Evolutionary conservation across 2,797 vertebrate species (phyloP), one percentile per base, ranked within the genome.

Genomic region (Etheostoma perlongum): DNA sequence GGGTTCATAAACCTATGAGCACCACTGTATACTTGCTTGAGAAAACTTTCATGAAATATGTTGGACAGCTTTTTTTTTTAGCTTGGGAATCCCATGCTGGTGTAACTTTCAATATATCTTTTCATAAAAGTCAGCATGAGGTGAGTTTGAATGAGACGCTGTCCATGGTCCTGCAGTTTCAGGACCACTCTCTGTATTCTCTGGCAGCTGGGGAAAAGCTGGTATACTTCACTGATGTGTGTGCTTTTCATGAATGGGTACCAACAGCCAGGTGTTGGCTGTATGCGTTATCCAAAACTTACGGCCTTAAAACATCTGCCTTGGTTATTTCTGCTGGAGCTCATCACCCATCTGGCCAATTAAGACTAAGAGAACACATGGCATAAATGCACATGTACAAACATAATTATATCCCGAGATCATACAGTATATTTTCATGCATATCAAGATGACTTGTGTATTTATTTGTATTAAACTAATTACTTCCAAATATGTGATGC

Each of bases 131-230:
- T 47, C 27, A 57, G 49, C 25, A 33, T 1, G 54, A 76, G 40
- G 30, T 62, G 47, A 77, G 42, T 49, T 25, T 57, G 63, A 67
- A 52, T 67, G 67, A 54, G 85, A 87, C 64, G 74, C 93, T 96
- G 93, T 95, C 94, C 93, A 80, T 91, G 94, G 94, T 95, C 18
- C 94, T 95, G 93, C 84, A 94, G 61, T 57, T 78, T 72, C 77
- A 82, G 27, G 27, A 30, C 14, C 42, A 54, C 30, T 77, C 46
- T 36, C 46, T 36, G 33, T 33, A 16, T 71, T 72, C 67, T 51
- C 16, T 55, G 72, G 40, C 30, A 76, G 58, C 42, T 60, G 15
- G n/a, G 42, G 13, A 58, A 67, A 79, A 78, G 36, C 58, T 52
- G 62, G 11, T 72, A 21, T 55, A 58, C 19, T 71, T 61, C 15